Conservation (phyloP, 2,797 vertebrate species). For the Onychomys torridus region DNA sequence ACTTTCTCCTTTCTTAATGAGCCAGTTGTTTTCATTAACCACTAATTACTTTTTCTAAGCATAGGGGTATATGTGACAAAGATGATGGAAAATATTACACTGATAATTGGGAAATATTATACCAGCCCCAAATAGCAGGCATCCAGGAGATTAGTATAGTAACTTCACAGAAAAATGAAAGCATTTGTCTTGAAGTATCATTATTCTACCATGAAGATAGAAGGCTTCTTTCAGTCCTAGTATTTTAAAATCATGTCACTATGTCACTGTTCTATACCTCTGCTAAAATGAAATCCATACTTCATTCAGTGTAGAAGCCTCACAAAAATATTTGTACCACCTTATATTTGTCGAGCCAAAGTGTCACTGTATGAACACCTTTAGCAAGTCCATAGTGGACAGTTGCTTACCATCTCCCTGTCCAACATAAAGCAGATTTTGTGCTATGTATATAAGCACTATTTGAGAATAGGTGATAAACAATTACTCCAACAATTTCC, state of each 20-base stretch:
- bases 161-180: conserved; percentile 74
- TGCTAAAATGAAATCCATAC: conserved; percentile 48
- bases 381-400: neutral
- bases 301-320: conserved; percentile 17
- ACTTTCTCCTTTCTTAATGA: conserved; percentile 81
- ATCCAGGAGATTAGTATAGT: conserved; percentile 67
- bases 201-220: conserved; percentile 47
- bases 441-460: neutral
- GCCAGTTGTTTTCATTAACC: conserved; percentile 83
- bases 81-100: conserved; percentile 78
- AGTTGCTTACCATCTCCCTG: neutral
- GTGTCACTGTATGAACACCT: neutral
- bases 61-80: conserved; percentile 76
- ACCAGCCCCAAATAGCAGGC: conserved; percentile 56
- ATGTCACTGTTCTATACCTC: neutral
- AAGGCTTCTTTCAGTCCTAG: neutral
- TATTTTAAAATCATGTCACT: conserved; percentile 54
- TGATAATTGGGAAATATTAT: conserved; percentile 80
- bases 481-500: neutral
- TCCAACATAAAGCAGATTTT: conserved; percentile 9
- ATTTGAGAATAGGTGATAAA: conserved; percentile 25
- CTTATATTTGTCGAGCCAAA: neutral
- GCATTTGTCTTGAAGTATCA: neutral
- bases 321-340: neutral
- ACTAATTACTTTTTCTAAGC: conserved; percentile 83